These are phyloP conservation scores for Ptychochromis oligacanthus DNA, from an alignment of 2,113 vertebrate species.

Conservation along the genomic window DNA sequence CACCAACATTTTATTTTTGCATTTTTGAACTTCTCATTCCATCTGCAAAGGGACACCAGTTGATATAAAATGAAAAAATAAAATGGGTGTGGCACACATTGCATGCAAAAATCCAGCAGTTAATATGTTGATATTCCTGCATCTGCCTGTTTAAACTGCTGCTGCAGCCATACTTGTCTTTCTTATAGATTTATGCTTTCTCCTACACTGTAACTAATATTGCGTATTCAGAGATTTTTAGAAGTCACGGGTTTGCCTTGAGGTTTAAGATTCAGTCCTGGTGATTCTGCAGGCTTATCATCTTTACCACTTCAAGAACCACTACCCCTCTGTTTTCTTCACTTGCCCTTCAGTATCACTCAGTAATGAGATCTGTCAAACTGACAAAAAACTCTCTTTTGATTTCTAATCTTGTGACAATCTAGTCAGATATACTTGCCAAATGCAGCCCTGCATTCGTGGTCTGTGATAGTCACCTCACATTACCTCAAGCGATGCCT, in stretches of 20 bases:
- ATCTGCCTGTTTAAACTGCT: background rate
- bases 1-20: too few species aligned
- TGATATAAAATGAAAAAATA: background rate
- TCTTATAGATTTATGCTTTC: background rate
- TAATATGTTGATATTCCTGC: background rate
- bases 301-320: background rate
- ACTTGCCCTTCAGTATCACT: background rate
- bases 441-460: background rate
- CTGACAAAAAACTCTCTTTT: slow-evolving; percentile 22
- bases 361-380: slow-evolving; percentile 21
- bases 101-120: background rate
- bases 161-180: background rate
- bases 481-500: slow-evolving; percentile 19
- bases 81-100: background rate
- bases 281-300: background rate
- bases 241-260: background rate
- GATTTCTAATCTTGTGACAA: slow-evolving; percentile 25
- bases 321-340: background rate
- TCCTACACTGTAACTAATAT: background rate
- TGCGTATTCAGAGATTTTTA: background rate
- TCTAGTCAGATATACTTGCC: slow-evolving; percentile 3
- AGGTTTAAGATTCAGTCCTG: background rate
- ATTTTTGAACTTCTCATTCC: fast-evolving
- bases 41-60: background rate
- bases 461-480: slow-evolving; percentile 10